Evolutionary conservation across 2,888 invertebrate species (phyloP), one percentile per base, ranked within the genome.

Genomic region (Tridacna crocea): DNA sequence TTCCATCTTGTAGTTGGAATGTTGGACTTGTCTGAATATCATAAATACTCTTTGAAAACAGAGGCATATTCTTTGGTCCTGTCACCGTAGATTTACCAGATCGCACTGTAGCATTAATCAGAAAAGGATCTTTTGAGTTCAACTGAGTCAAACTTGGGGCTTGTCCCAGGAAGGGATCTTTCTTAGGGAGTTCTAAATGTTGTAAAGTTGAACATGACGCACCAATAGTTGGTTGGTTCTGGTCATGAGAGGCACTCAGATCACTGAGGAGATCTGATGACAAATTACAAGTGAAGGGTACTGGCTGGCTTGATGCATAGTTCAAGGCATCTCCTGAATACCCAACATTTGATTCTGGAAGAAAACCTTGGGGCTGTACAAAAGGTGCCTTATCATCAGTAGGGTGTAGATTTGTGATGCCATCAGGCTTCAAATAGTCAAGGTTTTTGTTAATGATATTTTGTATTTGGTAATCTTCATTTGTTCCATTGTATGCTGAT

Each of bases 141-240:
- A 87, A 65, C 60, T 83, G 84, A 60, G 79, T 15, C 48, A 83
- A 60, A 1, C 83, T 80, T 48, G 63, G 77, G 48, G 80, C 82
- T 55, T 81, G 83, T 26, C 87, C 84, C 60, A 84, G 74, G 48
- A 84, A 87, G n/a, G 84, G 84, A 73, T 87, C 87, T 47, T 87
- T 87, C 36, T 84, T 87, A 15, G 82, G 84, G 12, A 84, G 66
- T 63, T 87, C 87, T 51, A 87, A 63, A 60, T 84, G 84, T 65
- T 80, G 76, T 0, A 82, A 63, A 22, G 73, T 80, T 27, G 72
- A 82, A 63, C 77, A 82, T 77, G 79, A 73, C 48, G 78, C 84
- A n/a, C 68, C 24, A 48, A 82, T 47, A n/a, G 81, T 17, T 51
- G 66, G 61, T 24, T 75, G 82, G 47, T 73, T 82, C 48, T 80